phyloP scores from a whole-genome alignment of 2,888 invertebrate genomes.

The Athripsodes cinereus region DNA sequence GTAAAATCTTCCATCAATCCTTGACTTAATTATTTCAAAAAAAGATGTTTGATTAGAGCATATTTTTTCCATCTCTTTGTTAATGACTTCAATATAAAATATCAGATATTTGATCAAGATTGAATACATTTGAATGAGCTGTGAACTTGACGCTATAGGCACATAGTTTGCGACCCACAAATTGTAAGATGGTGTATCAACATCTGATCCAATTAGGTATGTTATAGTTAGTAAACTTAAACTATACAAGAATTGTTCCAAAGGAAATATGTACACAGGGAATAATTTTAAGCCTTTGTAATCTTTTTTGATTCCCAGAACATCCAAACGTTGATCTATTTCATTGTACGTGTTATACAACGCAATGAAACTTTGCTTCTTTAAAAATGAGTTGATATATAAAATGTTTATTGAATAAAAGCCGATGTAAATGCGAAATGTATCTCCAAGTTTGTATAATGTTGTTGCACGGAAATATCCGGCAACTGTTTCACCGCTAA shows the following conservation, averaged over 20 bases:
- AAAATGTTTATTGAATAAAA: neutral
- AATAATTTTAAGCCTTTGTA: neutral
- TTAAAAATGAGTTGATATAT: neutral
- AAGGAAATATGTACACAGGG: neutral
- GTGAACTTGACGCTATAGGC: neutral
- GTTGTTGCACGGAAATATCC: neutral
- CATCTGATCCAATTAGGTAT: neutral
- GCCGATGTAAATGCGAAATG: neutral
- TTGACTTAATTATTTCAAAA: neutral
- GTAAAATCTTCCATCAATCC: no score
- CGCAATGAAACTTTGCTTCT: neutral
- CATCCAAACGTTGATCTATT: neutral
- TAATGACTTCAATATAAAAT: neutral
- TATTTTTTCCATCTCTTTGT: neutral
- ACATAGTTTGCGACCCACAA: neutral
- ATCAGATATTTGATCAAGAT: neutral
- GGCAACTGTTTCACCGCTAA: neutral
- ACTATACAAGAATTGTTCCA: neutral
- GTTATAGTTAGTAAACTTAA: neutral
- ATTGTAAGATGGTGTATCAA: neutral
- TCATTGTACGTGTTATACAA: neutral
- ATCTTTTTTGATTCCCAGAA: neutral
- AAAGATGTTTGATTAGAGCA: neutral
- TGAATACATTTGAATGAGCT: neutral
- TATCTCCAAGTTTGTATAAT: neutral